Conservation (phyloP, 2,113 vertebrate genomes). For the Urocitellus parryii region DNA sequence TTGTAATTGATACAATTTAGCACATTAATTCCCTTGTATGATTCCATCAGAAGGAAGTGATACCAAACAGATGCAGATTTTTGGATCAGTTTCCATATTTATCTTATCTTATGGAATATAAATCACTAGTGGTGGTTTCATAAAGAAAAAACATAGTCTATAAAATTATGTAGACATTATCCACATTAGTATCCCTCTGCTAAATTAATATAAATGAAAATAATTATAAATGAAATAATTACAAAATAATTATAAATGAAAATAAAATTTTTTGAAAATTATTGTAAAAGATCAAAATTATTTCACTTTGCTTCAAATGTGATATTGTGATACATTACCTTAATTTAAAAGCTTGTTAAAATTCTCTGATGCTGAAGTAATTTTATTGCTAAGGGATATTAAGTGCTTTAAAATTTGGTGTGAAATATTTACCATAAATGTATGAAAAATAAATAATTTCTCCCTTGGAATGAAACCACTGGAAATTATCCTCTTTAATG, state of each 20-base stretch:
- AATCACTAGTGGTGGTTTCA: neutral
- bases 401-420: neutral
- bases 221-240: neutral
- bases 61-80: neutral
- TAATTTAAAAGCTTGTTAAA: neutral
- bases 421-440: neutral
- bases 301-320: constrained; percentile 5
- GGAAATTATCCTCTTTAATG: neutral
- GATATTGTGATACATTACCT: neutral
- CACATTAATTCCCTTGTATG: neutral
- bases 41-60: neutral
- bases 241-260: neutral
- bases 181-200: too few species aligned
- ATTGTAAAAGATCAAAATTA: neutral
- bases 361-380: neutral
- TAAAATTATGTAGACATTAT: neutral
- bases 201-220: neutral
- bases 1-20: neutral
- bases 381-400: neutral
- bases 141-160: neutral
- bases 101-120: neutral
- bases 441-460: neutral
- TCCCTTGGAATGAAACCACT: neutral
- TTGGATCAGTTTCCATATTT: neutral
- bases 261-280: neutral